These are phyloP conservation scores for Trinorchestia longiramus DNA, from an alignment of 1,140 invertebrate genomes.

Conservation along the genomic window DNA sequence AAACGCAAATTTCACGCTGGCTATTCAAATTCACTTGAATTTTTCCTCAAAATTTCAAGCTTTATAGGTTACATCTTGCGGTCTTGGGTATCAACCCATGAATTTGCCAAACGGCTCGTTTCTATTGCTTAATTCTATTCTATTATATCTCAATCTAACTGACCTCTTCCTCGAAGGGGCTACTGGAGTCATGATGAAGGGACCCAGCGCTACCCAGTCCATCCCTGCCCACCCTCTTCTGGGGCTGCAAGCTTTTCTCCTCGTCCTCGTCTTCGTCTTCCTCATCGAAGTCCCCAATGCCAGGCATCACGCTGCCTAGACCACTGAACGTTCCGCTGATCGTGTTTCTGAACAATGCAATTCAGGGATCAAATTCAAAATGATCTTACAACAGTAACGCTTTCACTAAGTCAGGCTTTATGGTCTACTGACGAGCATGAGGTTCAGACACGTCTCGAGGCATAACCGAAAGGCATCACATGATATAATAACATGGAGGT, in stretches of 20 bases:
- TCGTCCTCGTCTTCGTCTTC: constrained; percentile 34
- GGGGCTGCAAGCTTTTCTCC: background rate
- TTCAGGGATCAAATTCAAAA: background rate
- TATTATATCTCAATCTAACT: background rate
- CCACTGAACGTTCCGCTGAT: constrained; percentile 26
- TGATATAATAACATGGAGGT: too few species aligned
- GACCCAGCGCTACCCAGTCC: constrained; percentile 63
- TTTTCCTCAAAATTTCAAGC: too few species aligned
- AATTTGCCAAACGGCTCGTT: too few species aligned
- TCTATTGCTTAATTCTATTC: too few species aligned
- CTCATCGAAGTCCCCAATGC: background rate
- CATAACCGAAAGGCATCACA: too few species aligned
- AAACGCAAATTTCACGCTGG: too few species aligned
- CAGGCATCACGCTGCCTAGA: constrained; percentile 18
- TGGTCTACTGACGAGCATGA: too few species aligned
- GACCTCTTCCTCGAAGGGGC: constrained; percentile 44
- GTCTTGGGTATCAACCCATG: too few species aligned
- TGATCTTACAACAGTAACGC: background rate
- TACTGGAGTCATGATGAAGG: constrained; percentile 34
- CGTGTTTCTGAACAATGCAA: background rate
- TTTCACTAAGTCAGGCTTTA: too few species aligned
- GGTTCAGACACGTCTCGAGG: too few species aligned
- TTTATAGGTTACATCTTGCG: too few species aligned
- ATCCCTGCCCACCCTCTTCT: constrained; percentile 29
- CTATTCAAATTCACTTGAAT: too few species aligned